These are phyloP conservation scores for Mesocentrotus franciscanus DNA, from an alignment of 53 echinoderm and acorn worm genomes.

Conservation along the genomic window DNA sequence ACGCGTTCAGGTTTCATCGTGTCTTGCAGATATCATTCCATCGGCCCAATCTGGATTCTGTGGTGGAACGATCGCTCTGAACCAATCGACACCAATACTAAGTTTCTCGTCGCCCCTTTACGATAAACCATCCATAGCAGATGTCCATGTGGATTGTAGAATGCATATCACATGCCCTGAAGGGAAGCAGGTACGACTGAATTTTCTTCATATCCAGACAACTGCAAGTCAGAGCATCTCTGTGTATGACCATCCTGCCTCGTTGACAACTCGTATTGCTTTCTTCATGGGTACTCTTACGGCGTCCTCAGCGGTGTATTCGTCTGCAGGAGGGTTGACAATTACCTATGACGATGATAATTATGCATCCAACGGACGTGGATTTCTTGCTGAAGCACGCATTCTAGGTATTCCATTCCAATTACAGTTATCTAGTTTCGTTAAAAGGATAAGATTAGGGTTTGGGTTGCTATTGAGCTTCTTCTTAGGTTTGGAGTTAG, in stretches of 20 bases:
- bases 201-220: neutral
- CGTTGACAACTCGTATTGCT: neutral
- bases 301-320: neutral
- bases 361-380: neutral
- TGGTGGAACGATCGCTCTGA: neutral
- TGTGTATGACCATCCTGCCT: neutral
- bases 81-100: neutral
- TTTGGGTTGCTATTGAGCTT: too few species aligned
- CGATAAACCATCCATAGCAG: neutral
- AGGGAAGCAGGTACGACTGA: neutral
- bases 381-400: neutral
- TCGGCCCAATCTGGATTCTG: neutral
- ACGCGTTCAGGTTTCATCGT: neutral
- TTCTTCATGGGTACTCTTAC: neutral
- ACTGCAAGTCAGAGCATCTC: neutral
- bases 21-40: constrained; percentile 1
- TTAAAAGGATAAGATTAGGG: too few species aligned
- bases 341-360: neutral
- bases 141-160: constrained; percentile 6
- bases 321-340: neutral
- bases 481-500: too few species aligned
- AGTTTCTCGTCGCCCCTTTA: constrained; percentile 16
- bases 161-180: neutral
- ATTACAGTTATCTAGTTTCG: too few species aligned
- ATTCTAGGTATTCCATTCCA: neutral